A percentile compares a stretch with the other conserved stretches of the same genome.
Evolutionary conservation across 2,113 vertebrate species (phyloP).

Genomic region (Choloepus hoffmanni): DNA sequence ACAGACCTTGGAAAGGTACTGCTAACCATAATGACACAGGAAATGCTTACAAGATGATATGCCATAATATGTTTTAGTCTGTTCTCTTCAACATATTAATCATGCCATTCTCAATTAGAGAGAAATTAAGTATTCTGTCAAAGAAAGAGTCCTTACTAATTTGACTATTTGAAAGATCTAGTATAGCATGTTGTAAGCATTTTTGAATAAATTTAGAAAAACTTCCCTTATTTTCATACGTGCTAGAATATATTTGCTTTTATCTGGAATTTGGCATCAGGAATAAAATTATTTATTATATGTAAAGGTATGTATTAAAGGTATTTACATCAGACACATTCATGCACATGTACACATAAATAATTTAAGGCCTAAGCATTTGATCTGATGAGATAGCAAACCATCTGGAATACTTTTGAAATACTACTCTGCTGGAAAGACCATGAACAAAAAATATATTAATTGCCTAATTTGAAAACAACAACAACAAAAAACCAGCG

Average conservation of each 20-base stretch:
- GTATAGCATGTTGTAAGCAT: background rate
- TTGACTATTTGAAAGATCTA: background rate
- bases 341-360: background rate
- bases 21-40: background rate
- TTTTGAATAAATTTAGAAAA: slow-evolving; percentile 15
- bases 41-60: background rate
- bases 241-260: background rate
- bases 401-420: slow-evolving; percentile 54
- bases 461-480: slow-evolving; percentile 73
- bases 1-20: background rate
- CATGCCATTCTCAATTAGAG: background rate
- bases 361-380: slow-evolving; percentile 44
- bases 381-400: slow-evolving; percentile 68
- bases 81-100: background rate
- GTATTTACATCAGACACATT: slow-evolving; percentile 55
- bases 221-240: background rate
- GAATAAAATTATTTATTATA: slow-evolving; percentile 11
- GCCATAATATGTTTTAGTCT: background rate
- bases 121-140: background rate
- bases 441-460: slow-evolving; percentile 70
- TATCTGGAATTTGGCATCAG: background rate
- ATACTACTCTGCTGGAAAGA: slow-evolving; percentile 26
- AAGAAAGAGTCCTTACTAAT: background rate
- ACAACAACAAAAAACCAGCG: background rate
- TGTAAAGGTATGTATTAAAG: background rate